phyloP scores from a whole-genome alignment of 2,113 vertebrate genomes.

The Sphaerodactylus townsendi region DNA sequence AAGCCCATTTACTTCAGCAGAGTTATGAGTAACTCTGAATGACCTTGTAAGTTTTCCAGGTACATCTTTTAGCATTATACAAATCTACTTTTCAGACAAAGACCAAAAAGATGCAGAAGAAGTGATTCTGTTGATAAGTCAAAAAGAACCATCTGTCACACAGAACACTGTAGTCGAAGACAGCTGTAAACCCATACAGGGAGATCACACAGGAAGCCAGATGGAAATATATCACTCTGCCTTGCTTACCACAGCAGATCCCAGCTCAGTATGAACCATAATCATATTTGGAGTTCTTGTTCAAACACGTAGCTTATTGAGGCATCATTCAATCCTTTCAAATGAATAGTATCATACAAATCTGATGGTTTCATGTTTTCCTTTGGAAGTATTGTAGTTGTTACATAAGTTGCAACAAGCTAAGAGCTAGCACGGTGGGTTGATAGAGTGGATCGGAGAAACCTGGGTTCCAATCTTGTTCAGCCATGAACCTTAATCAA shows the following conservation, averaged over 20 bases:
- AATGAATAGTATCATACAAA: too few relatives aligned
- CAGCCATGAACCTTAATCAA: background rate
- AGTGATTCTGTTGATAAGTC: background rate
- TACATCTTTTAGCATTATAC: background rate
- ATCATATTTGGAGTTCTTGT: too few relatives aligned
- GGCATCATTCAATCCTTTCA: too few relatives aligned
- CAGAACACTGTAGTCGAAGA: background rate
- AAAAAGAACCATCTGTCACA: background rate
- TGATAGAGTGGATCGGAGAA: too few relatives aligned
- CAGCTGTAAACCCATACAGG: rapidly evolving
- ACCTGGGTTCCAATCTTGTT: background rate
- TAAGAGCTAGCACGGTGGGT: too few relatives aligned
- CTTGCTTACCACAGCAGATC: background rate
- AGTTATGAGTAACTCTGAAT: too few relatives aligned
- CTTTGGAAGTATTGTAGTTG: too few relatives aligned
- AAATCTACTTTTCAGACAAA: background rate
- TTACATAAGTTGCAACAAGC: too few relatives aligned
- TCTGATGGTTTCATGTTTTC: too few relatives aligned
- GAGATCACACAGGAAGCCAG: background rate
- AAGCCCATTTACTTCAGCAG: too few relatives aligned
- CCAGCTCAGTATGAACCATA: too few relatives aligned
- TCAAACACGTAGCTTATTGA: too few relatives aligned
- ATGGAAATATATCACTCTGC: background rate
- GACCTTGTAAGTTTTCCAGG: background rate
- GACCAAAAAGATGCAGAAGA: background rate